Percentiles rank a stretch among this genome's conserved stretches.
Conservation (phyloP, 2,888 invertebrate species). For the Griposia aprilina region DNA sequence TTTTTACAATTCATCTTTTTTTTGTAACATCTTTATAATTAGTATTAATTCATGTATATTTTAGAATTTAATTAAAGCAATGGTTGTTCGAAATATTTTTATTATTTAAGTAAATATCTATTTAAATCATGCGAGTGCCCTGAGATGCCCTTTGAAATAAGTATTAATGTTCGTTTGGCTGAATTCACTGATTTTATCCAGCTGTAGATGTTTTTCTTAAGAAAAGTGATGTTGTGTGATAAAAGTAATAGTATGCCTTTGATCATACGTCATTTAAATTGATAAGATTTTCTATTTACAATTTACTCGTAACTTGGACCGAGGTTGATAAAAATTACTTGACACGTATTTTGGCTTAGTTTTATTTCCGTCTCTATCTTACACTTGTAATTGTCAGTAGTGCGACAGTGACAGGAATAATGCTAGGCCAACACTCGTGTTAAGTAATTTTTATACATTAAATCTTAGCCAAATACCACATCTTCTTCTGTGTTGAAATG, state of each 20-base stretch:
- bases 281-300: background rate
- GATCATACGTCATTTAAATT: background rate
- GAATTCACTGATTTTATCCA: background rate
- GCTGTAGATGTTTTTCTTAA: background rate
- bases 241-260: background rate
- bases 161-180: background rate
- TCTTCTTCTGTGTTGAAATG: background rate
- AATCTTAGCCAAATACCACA: background rate
- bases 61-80: background rate
- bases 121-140: background rate
- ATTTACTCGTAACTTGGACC: background rate
- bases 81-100: background rate
- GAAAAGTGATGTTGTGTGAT: background rate
- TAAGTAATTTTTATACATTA: background rate
- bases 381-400: background rate
- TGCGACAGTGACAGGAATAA: no score
- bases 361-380: background rate
- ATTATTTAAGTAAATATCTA: background rate
- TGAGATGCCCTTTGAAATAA: background rate
- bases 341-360: background rate
- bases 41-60: no score
- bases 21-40: no score
- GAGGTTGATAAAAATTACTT: background rate
- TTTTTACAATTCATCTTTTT: no score
- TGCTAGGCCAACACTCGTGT: background rate